These are phyloP conservation scores for Crenichthys baileyi DNA, from an alignment of 2,797 vertebrate genomes.

Conservation along the genomic window DNA sequence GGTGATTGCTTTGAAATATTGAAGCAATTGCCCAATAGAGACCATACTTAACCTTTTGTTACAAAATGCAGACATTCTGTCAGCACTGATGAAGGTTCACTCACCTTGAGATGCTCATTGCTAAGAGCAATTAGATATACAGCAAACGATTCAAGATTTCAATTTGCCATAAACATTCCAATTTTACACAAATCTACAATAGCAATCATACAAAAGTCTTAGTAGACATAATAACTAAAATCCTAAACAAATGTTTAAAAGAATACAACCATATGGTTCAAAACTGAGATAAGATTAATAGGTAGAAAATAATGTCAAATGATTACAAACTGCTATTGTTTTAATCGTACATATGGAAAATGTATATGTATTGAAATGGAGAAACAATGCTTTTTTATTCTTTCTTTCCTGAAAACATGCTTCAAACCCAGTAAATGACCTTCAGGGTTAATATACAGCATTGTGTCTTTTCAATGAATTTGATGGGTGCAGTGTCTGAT, in stretches of 20 bases:
- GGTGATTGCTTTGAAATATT: too few relatives aligned
- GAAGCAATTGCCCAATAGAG: too few relatives aligned
- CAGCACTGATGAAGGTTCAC: too few relatives aligned
- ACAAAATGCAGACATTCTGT: too few relatives aligned
- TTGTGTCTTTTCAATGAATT: conserved; percentile 35
- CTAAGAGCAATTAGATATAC: neutral
- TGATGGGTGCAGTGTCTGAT: conserved; percentile 43
- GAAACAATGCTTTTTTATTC: neutral
- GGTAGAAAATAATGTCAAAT: conserved; percentile 1
- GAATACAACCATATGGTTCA: neutral
- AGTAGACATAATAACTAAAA: neutral
- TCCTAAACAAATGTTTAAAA: neutral
- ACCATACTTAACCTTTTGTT: too few relatives aligned
- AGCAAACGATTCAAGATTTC: neutral
- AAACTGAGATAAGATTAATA: neutral
- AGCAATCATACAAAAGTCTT: neutral
- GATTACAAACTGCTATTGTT: neutral
- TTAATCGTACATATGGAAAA: neutral
- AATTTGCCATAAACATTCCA: neutral
- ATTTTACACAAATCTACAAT: neutral
- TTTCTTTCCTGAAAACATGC: conserved; percentile 17
- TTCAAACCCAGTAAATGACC: neutral
- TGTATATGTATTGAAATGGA: neutral
- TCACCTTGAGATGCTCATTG: neutral
- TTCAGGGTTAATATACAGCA: conserved; percentile 29